Evolutionary conservation across 2,888 invertebrate species (phyloP).

Genomic region (Mactromeris polynyma): DNA sequence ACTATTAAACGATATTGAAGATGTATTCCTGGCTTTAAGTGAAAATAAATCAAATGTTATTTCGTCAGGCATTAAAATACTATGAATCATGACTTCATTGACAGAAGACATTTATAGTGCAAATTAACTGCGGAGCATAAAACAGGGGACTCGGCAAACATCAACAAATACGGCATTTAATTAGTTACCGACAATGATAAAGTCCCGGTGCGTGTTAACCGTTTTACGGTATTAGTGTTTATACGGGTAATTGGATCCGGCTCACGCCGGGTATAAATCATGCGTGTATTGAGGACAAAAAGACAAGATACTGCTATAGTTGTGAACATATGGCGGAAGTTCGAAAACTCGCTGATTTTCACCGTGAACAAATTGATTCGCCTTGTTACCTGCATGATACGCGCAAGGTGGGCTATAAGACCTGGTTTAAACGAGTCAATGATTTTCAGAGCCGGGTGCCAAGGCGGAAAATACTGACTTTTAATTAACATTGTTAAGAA

Average conservation of each 20-base stretch:
- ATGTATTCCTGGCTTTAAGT: not conserved
- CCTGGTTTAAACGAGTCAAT: conserved; percentile 37
- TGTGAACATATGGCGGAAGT: conserved; percentile 36
- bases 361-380: not conserved
- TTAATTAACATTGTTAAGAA: conserved; percentile 36
- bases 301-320: conserved; percentile 32
- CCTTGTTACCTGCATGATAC: not conserved
- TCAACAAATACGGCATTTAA: not conserved
- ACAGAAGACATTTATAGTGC: conserved; percentile 4
- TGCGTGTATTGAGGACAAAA: not conserved
- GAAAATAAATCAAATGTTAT: not conserved
- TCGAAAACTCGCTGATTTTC: not conserved
- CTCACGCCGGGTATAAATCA: conserved; percentile 17
- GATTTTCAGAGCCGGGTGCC: conserved; percentile 33
- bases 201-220: not conserved
- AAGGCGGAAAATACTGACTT: conserved; percentile 42
- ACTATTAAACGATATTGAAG: too few relatives aligned
- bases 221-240: conserved; percentile 39
- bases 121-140: not conserved
- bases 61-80: not conserved
- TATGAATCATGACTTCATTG: not conserved
- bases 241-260: conserved; percentile 41
- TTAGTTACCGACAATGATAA: conserved; percentile 14
- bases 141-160: not conserved
- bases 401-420: not conserved